Evolutionary conservation across 1,140 invertebrate genomes (phyloP).

Genomic region (Diorhabda carinulata): DNA sequence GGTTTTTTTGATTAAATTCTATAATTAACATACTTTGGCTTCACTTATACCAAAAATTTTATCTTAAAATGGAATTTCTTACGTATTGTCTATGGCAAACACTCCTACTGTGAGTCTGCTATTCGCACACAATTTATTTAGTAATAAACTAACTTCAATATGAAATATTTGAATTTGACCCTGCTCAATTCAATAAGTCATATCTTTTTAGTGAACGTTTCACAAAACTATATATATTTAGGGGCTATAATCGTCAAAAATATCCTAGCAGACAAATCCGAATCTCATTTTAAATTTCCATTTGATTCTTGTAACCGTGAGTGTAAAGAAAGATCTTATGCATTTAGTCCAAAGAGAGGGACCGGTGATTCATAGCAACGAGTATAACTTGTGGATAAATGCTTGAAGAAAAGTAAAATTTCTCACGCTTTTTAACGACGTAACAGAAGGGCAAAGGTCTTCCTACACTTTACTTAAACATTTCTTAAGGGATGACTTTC

Average conservation of each 20-base stretch:
- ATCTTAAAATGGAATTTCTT: too few species aligned
- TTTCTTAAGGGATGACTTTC: constrained; percentile 40
- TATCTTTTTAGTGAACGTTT: constrained; percentile 3
- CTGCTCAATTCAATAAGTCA: constrained; percentile 1
- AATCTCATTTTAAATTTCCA: constrained; percentile 12
- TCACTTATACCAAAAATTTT: too few species aligned
- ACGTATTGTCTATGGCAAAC: too few species aligned
- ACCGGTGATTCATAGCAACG: constrained; percentile 26
- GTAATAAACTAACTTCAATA: not conserved
- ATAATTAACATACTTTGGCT: too few species aligned
- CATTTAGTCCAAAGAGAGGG: constrained; percentile 12
- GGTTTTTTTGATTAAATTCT: too few species aligned
- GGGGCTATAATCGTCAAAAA: constrained; percentile 6
- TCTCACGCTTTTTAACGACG: constrained; percentile 35
- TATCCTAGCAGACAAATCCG: constrained; percentile 15
- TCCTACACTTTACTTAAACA: constrained; percentile 20
- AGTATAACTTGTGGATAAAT: constrained; percentile 24
- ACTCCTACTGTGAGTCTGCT: too few species aligned
- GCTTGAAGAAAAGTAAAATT: constrained; percentile 27
- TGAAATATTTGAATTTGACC: constrained; percentile 7
- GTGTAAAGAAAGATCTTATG: constrained; percentile 19
- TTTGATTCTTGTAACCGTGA: constrained; percentile 16
- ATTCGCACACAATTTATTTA: too few species aligned
- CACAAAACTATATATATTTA: not conserved
- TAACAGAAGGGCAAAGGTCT: constrained; percentile 14